Evolutionary conservation across 2,113 vertebrate species (phyloP), one percentile per base, ranked within the genome.

Genomic region (Lycaon pictus): DNA sequence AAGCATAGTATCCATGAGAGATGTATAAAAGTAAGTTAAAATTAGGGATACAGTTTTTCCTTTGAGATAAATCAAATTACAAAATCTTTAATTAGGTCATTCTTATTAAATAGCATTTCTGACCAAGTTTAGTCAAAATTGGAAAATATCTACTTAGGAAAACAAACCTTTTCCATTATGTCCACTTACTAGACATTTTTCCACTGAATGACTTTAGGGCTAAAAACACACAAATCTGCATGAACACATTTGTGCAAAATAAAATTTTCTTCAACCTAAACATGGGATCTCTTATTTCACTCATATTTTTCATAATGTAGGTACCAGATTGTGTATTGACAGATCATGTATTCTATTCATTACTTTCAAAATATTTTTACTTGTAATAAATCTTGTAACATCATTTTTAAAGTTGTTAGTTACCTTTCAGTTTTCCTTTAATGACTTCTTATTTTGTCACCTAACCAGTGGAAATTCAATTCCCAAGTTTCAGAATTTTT

Each of bases 111-210:
- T 67, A 85, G n/a, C 37, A 77, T 71, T 69, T 85, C 25, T 74
- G 82, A 93, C 43, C 63, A 89, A 96, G 89, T 90, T 89, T 97
- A 93, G 62, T 83, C 48, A 97, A 93, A 95, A 62, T 76, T 53
- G 32, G 22, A 63, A 90, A 90, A 56, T 43, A 37, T 71, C 58
- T 95, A n/a, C 83, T 43, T 95, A 69, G 71, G 82, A 88, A 88
- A 92, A 71, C 84, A 90, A 60, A 1, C 11, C 10, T 94, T 94
- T 93, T 67, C 63, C 19, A 17, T 90, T 95, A 74, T 32, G 51
- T 89, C 35, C 27, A 55, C 35, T 90, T 88, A 67, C 48, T 93
- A 95, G 35, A 53, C 95, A 80, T 97, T 94, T 96, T 96, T 43
- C 82, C 53, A 72, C 53, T 90, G 63, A 90, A 67, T 95, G 74